Conservation (phyloP, 2,888 invertebrate genomes). For the Cloeon dipterum region DNA sequence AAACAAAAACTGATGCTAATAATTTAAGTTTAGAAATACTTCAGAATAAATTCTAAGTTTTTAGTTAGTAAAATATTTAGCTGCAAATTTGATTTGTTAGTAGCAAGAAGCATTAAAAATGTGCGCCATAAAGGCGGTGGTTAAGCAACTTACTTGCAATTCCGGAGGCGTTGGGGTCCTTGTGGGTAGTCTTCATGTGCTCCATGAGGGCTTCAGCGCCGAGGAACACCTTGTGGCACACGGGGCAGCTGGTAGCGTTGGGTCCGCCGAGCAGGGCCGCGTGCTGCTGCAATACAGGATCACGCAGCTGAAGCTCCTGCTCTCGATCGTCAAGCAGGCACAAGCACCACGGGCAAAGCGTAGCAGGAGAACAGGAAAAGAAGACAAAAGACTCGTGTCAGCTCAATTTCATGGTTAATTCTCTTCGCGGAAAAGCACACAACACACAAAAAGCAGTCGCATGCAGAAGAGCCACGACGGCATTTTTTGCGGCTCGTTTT, state of each 20-base stretch:
- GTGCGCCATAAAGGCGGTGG: slow-evolving; percentile 2
- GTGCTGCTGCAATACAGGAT: slow-evolving; percentile 90
- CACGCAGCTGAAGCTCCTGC: slow-evolving; percentile 75
- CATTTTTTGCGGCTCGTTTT: no score
- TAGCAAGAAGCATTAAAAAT: not conserved
- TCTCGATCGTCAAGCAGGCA: slow-evolving; percentile 12
- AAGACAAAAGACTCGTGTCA: no score
- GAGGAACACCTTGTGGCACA: slow-evolving; percentile 85
- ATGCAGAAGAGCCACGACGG: no score
- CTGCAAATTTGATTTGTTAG: no score
- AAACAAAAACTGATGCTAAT: no score
- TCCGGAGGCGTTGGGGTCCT: slow-evolving; percentile 73
- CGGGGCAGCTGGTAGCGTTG: slow-evolving; percentile 75
- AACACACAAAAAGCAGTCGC: no score
- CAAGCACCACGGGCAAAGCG: not conserved
- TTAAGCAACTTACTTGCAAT: slow-evolving; percentile 55
- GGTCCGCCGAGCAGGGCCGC: slow-evolving; percentile 81
- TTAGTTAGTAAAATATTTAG: no score
- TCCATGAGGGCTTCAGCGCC: slow-evolving; percentile 84
- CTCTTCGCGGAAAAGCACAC: no score
- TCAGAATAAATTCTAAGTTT: no score
- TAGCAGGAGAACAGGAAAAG: slow-evolving; percentile 1
- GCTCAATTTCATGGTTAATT: no score
- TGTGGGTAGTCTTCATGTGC: slow-evolving; percentile 89
- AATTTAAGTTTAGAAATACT: no score